Conservation (phyloP, 1,140 invertebrate genomes). For the Amphibalanus amphitrite region DNA sequence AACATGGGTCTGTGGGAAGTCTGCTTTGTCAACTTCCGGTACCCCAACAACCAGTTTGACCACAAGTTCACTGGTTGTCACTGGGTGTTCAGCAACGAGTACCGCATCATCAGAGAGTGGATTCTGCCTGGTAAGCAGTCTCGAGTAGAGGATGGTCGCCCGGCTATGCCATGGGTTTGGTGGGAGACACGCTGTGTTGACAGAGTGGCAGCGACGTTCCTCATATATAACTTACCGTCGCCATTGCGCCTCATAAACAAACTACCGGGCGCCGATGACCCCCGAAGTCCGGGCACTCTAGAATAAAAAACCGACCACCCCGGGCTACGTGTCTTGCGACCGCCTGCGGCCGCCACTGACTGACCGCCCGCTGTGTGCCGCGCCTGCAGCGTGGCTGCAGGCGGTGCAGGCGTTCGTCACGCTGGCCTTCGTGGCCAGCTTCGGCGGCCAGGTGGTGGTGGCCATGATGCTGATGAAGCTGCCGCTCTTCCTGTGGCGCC, state of each 20-base stretch:
- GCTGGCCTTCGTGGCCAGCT: slow-evolving; percentile 56
- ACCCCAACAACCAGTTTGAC: slow-evolving; percentile 78
- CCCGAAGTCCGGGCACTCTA: no score
- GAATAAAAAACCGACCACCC: no score
- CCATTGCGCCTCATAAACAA: no score
- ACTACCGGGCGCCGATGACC: no score
- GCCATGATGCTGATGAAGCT: slow-evolving; percentile 55
- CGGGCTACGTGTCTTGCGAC: no score
- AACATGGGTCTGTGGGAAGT: slow-evolving; percentile 95
- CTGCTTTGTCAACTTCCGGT: slow-evolving; percentile 81
- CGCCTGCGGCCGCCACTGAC: no score
- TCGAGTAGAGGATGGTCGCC: no score
- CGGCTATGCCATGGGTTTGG: no score
- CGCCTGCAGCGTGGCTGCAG: slow-evolving; percentile 53
- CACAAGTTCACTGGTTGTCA: slow-evolving; percentile 81
- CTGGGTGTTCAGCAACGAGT: slow-evolving; percentile 80
- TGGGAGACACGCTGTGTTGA: no score
- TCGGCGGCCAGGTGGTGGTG: slow-evolving; percentile 46
- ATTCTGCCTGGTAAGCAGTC: slow-evolving; percentile 55
- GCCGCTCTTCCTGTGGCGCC: slow-evolving; percentile 54
- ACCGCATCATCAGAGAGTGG: slow-evolving; percentile 81
- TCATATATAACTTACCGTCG: no score
- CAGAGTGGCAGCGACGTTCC: no score
- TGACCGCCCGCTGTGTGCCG: no score
- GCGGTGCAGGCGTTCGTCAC: slow-evolving; percentile 79